These are phyloP conservation scores for Pteronotus mesoamericanus DNA, from an alignment of 2,797 vertebrate species.

Conservation along the genomic window DNA sequence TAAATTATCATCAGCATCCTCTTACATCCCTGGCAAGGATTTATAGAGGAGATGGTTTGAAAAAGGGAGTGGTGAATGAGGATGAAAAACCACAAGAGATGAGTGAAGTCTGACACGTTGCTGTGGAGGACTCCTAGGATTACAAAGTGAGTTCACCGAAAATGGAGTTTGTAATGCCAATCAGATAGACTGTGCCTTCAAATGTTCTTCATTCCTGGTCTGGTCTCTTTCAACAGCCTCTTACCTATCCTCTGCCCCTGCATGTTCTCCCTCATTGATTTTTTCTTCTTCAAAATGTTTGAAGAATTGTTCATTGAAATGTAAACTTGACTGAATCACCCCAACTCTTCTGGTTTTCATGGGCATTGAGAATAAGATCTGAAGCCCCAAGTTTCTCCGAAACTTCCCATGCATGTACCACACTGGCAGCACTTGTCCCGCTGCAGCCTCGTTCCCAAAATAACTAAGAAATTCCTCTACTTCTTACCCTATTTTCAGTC, in stretches of 20 bases:
- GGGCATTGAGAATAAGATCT: not conserved
- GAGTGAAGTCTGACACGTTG: not conserved
- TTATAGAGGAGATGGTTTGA: not conserved
- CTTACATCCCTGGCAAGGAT: not conserved
- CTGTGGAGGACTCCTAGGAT: not conserved
- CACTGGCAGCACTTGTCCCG: not conserved
- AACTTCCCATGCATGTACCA: not conserved
- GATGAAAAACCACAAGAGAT: not conserved
- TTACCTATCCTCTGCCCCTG: not conserved
- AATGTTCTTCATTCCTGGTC: not conserved
- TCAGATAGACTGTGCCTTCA: not conserved
- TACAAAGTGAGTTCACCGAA: not conserved
- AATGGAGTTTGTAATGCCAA: slow-evolving; percentile 24
- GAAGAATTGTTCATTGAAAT: slow-evolving; percentile 18
- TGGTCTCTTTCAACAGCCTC: not conserved
- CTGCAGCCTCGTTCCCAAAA: not conserved
- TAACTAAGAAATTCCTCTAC: not conserved
- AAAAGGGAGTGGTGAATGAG: not conserved
- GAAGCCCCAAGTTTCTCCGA: not conserved
- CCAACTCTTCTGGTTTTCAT: not conserved
- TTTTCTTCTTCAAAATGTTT: slow-evolving; percentile 16
- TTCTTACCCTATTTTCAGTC: not conserved
- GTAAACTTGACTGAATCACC: not conserved
- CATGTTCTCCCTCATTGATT: not conserved
- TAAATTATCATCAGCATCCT: not conserved